Evolutionary conservation across 2,113 vertebrate genomes (phyloP).

Genomic region (Chloebia gouldiae): DNA sequence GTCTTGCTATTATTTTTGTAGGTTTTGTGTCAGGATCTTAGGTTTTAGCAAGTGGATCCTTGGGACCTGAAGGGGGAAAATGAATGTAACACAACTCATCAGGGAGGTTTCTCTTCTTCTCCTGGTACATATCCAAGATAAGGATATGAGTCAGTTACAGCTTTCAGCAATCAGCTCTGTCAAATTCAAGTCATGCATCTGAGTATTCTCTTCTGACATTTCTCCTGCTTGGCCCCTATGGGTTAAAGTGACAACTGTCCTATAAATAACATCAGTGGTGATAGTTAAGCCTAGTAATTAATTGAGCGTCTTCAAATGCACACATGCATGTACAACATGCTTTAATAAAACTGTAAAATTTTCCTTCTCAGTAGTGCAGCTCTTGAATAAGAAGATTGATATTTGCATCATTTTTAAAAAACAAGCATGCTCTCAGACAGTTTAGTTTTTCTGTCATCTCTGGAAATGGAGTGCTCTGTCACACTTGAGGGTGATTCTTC

Average conservation of each 20-base stretch:
- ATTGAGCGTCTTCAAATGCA: neutral
- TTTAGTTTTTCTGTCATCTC: neutral
- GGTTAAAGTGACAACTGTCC: neutral
- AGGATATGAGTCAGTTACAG: neutral
- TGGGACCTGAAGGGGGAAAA: neutral
- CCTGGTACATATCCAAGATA: neutral
- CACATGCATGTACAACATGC: too few relatives aligned
- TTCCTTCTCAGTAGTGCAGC: fast-evolving
- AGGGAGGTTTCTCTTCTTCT: neutral
- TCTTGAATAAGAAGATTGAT: neutral
- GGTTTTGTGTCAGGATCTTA: neutral
- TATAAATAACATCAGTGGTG: neutral
- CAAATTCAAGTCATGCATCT: neutral
- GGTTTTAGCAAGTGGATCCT: neutral
- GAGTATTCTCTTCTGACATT: neutral
- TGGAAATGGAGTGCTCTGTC: neutral
- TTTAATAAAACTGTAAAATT: neutral
- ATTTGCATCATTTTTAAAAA: neutral
- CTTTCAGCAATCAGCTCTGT: neutral
- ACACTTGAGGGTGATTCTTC: neutral
- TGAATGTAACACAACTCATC: neutral
- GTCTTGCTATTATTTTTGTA: neutral
- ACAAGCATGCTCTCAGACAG: fast-evolving
- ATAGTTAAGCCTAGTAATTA: neutral
- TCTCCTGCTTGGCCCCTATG: neutral